Evolutionary conservation across 2,888 invertebrate genomes (phyloP), one percentile per base, ranked within the genome.

Genomic region (Heliconius erato): DNA sequence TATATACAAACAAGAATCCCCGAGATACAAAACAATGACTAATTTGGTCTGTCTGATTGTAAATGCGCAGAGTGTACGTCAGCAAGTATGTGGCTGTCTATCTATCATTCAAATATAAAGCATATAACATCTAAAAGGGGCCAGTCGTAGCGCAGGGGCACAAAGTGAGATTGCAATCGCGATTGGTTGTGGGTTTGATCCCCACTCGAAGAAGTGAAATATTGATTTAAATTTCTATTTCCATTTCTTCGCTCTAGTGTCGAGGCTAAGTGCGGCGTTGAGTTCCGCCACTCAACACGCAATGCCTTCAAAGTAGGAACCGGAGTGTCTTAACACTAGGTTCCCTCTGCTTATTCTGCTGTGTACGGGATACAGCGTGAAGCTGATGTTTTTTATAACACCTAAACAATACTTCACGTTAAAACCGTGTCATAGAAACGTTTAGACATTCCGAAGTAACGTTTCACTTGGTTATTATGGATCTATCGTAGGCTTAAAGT

Each of bases 21-120:
- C 16, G 63, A 78, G 65, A 65, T 71, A 49, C 63, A 59, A 71
- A 81, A n/a, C 77, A 77, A 63, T 77, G 81, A 71, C 19, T 81
- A 65, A 77, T 71, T 77, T 6, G 44, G 81, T 69, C 11, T 28
- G n/a, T 32, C 59, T 81, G 28, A 81, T 81, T 81, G 65, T 19
- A 2, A 2, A 81, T 78, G 81, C 78, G 71, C 63, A 81, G 78
- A 63, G 71, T 78, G 76, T 76, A 80, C 74, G 76, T 76, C 80
- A 76, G 65, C 19, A 19, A 19, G 63, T 35, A 65, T 7, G 23
- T 63, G 69, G 71, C 49, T 35, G 68, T 40, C 59, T 78, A 71
- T 81, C 35, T 68, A 65, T 78, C 65, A 81, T 81, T 77, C 28
- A 65, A 81, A 77, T 72, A 63, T n/a, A 71, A 77, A 28, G 49